Base-by-base conservation (phyloP, 2,113 vertebrate species). In the Peromyscus leucopus region DNA sequence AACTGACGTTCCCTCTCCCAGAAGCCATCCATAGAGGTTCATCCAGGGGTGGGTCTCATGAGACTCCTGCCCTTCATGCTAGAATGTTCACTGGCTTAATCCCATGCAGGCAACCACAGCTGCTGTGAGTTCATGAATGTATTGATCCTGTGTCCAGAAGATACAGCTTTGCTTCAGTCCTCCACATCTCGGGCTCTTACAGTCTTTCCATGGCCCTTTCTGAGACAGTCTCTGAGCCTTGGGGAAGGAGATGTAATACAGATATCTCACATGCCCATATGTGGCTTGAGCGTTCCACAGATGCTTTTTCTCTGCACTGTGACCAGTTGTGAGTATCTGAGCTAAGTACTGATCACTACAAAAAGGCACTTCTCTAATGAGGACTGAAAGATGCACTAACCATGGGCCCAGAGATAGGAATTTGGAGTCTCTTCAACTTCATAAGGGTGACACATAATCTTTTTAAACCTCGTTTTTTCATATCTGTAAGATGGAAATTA, bases 381-480 rank as follows among this genome's bases (percentile, higher is more conserved):
- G n/a, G n/a, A 42, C 82, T 84, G 22, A 28, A 42, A 59, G 80
- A 83, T 26, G 1, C 21, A 2, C 36, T 59, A 59, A 26, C 36
- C 24, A 16, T 16, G 11, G 36, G 13, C 12, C 28, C 7, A 42
- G 22, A 42, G n/a, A 83, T 59, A 83, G 10, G 5, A 59, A 59
- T 63, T 39, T 84, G 42, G 36, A 63, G n/a, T 15, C 36, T 63
- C 24, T 31, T 84, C n/a, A 84, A 86, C 26, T 69, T 85, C 74
- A 11, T 1, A 86, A 48, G n/a, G 12, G 84, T 51, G 36, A 46
- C 69, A 15, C n/a, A 22, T 26, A 46, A 39, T 59, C 55, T 67
- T 80, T n/a, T 85, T 36, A 94, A 90, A 63, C 7, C 57, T 72
- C n/a, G 3, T n/a, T 92, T 63, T 91, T 91, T 21, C 22, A 95